Evolutionary conservation across 2,888 invertebrate species (phyloP).

Genomic region (Petrolisthes manimaculis): DNA sequence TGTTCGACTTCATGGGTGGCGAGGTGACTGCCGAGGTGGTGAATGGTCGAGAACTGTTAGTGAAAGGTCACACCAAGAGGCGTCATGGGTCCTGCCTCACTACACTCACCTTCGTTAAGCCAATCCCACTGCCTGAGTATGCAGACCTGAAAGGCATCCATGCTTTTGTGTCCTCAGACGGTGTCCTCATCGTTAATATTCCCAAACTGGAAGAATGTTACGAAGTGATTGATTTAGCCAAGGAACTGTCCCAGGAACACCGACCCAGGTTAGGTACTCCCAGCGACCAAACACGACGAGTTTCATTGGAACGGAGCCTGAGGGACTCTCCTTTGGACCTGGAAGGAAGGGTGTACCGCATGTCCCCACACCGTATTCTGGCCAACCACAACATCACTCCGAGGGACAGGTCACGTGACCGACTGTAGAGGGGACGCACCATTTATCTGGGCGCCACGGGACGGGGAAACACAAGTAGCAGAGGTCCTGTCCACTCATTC

Average conservation of each 20-base stretch:
- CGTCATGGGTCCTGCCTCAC: constrained; percentile 35
- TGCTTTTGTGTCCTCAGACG: constrained; percentile 54
- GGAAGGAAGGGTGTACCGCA: constrained; percentile 17
- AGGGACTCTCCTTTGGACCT: constrained; percentile 17
- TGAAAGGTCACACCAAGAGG: constrained; percentile 50
- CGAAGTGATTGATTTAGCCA: neutral
- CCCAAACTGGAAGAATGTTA: constrained; percentile 34
- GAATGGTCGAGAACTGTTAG: constrained; percentile 56
- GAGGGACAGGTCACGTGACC: neutral
- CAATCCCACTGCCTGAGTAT: constrained; percentile 47
- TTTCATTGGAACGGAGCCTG: neutral
- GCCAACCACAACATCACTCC: neutral
- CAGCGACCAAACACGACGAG: neutral
- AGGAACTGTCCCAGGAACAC: neutral
- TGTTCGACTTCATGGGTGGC: constrained; percentile 55
- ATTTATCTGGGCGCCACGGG: neutral
- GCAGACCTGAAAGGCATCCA: constrained; percentile 46
- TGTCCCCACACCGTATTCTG: neutral
- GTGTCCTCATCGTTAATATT: constrained; percentile 51
- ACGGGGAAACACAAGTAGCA: neutral
- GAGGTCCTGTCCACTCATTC: too few relatives aligned
- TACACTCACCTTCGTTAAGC: constrained; percentile 52
- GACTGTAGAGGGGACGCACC: neutral
- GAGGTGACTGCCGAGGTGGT: constrained; percentile 41
- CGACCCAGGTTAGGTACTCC: neutral